phyloP scores from a whole-genome alignment of 2,888 invertebrate genomes.

The Tupiocoris notatus region DNA sequence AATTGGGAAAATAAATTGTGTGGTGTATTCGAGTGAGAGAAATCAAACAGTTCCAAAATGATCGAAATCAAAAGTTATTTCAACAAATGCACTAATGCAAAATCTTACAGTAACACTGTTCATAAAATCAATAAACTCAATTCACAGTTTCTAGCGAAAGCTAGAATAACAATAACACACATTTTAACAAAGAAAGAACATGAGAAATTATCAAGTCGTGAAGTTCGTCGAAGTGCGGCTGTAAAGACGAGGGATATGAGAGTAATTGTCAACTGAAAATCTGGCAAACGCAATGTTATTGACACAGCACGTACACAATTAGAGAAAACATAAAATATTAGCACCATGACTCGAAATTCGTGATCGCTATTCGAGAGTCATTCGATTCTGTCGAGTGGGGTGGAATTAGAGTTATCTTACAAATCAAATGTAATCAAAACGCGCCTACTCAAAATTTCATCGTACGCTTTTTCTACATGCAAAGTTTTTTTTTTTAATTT shows the following conservation, averaged over 20 bases:
- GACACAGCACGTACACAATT: background rate
- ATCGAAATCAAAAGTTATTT: background rate
- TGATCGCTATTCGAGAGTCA: conserved; percentile 22
- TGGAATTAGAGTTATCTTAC: too few species aligned
- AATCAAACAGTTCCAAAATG: background rate
- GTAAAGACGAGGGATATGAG: background rate
- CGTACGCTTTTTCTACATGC: background rate
- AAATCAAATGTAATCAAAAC: too few species aligned
- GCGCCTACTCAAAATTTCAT: background rate
- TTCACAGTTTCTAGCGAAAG: conserved; percentile 28
- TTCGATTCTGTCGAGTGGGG: conserved; percentile 23
- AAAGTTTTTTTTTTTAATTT: background rate
- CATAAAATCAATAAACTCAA: conserved; percentile 36
- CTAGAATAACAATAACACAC: conserved; percentile 35
- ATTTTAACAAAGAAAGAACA: conserved; percentile 24
- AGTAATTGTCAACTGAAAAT: background rate
- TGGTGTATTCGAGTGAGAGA: background rate
- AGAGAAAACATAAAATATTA: background rate
- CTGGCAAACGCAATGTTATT: background rate
- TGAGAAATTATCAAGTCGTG: background rate
- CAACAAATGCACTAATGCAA: conserved; percentile 22
- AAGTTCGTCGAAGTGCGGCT: background rate
- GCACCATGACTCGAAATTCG: conserved; percentile 26
- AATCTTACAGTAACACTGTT: conserved; percentile 13
- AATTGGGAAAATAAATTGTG: background rate